A percentile compares a stretch with the other conserved stretches of the same genome.
Conservation (phyloP, 2,113 vertebrate species). For the Rhinoderma darwinii region DNA sequence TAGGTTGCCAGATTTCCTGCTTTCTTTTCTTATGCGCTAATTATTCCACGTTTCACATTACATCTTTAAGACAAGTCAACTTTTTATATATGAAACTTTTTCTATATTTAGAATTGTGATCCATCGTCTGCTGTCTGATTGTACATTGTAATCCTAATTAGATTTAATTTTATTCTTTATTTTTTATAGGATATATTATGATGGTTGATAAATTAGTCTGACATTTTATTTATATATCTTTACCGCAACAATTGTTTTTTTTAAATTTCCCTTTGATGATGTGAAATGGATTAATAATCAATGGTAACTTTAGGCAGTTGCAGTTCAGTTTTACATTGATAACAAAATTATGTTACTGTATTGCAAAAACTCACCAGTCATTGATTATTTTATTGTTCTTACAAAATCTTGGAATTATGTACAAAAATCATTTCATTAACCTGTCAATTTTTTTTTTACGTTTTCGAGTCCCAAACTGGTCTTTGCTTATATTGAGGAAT, state of each 20-base stretch:
- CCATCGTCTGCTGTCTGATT: not conserved
- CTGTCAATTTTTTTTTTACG: not conserved
- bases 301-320: not conserved
- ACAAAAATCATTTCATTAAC: not conserved
- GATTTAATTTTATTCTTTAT: not conserved
- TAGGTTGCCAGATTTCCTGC: conserved; percentile 58
- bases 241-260: too few relatives aligned
- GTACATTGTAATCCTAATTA: conserved; percentile 6
- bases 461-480: not conserved
- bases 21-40: conserved; percentile 47
- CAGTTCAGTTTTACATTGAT: not conserved
- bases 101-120: conserved; percentile 20
- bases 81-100: not conserved
- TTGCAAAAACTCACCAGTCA: not conserved
- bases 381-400: not conserved
- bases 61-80: conserved; percentile 31
- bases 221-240: not conserved
- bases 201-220: not conserved
- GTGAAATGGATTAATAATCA: not conserved
- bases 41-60: conserved; percentile 50
- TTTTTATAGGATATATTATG: not conserved
- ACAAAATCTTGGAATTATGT: not conserved
- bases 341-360: not conserved
- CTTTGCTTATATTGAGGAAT: too few relatives aligned
- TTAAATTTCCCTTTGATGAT: not conserved